A percentile compares a stretch with the other conserved stretches of the same genome.
Conservation (phyloP, 2,113 vertebrate species). For the Alexandromys fortis region DNA sequence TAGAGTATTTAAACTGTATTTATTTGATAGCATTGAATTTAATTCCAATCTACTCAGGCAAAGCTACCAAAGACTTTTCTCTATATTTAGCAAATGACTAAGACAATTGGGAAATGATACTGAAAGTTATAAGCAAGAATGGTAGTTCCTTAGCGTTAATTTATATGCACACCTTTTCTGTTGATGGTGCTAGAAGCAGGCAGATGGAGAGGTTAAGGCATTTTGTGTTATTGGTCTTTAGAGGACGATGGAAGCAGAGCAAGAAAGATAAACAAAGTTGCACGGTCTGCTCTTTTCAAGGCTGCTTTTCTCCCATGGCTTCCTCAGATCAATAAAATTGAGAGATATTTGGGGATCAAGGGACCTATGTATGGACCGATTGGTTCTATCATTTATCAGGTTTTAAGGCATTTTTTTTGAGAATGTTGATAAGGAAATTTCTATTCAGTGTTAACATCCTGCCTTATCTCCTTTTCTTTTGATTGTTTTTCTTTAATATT, state of each 20-base stretch:
- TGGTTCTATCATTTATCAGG: neutral
- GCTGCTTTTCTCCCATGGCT: neutral
- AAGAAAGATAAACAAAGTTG: conserved; percentile 13
- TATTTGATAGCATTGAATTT: conserved; percentile 16
- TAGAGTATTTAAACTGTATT: conserved; percentile 14
- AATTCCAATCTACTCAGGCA: neutral
- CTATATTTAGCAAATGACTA: neutral
- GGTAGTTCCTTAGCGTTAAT: neutral
- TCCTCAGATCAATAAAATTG: neutral
- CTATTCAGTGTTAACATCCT: neutral
- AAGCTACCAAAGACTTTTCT: neutral
- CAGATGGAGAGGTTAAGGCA: neutral
- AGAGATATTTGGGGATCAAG: neutral
- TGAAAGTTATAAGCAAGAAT: conserved; percentile 50
- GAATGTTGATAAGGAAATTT: neutral
- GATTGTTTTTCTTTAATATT: neutral
- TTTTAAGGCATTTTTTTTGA: conserved; percentile 23
- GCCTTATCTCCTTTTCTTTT: neutral
- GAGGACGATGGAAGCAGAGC: conserved; percentile 2
- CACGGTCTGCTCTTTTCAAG: neutral
- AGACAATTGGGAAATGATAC: conserved; percentile 14
- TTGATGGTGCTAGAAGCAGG: neutral
- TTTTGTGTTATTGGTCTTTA: conserved; percentile 50
- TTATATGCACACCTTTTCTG: neutral
- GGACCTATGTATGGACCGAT: neutral